Evolutionary conservation across 1,140 invertebrate genomes (phyloP), one percentile per base, ranked within the genome.

Genomic region (Brachionus koreanus): DNA sequence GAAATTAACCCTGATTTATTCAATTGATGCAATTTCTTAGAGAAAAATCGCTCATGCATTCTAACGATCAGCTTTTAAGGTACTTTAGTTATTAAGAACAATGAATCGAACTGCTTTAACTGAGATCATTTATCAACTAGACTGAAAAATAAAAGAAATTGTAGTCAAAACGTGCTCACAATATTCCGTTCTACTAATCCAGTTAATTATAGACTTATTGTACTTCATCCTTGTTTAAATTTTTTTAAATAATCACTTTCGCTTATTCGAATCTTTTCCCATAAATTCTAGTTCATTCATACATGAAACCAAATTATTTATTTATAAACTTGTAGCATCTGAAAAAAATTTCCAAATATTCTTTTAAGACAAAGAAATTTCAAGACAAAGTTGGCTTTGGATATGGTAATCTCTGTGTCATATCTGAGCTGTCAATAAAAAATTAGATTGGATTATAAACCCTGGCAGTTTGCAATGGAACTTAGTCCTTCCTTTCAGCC

Each of bases 181-280:
- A 74, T 33, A 74, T 74, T 74, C 69, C 69, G 25, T 46, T 46
- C 42, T 74, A 46, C 12, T 74, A 74, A 74, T 43, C 39, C 10
- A 74, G 43, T 46, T 74, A 74, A 74, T 74, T 74, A 74, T 74
- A 74, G 12, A 33, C 16, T 35, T 67, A 67, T 67, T 35, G 25
- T 35, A 35, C 4, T 67, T 35, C 35, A 29, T 29, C 1, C 3
- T 29, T 9, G 9, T 65, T 16, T 61, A 61, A 16, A 61, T 46
- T 4, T 46, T 23, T 74, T 46, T n/a, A n/a, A 39, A 74, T 72
- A 23, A 57, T 74, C n/a, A 74, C 69, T 74, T 74, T 74, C 37
- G 37, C 37, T 16, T 72, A 72, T 37, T 72, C 33, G 33, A 39
- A 10, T 72, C 19, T 33, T 25, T 67, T 35, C 25, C 29, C 43